Evolutionary conservation across 2,113 vertebrate genomes (phyloP), one percentile per base, ranked within the genome.

Genomic region (Neolamprologus sp.): DNA sequence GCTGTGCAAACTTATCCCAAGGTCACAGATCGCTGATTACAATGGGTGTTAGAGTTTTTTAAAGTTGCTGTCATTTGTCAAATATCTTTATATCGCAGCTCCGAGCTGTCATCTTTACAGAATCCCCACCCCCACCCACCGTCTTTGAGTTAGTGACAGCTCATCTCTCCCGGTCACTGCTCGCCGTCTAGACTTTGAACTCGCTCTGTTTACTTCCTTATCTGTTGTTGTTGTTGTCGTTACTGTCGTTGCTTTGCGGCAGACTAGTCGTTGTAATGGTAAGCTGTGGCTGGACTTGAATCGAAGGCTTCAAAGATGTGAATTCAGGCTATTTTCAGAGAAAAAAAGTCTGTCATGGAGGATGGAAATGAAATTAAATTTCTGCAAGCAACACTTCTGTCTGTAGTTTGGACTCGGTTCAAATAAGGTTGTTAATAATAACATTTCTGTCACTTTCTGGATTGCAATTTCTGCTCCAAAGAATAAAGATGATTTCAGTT

Each of bases 71-170:
- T 94, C 94, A 92, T 94, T 93, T 94, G 93, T 94, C 93, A 94
- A 42, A 94, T 93, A 82, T 93, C 85, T 86, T 93, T 91, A 90
- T 90, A 85, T 89, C 35, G 86, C 86, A 79, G 85, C 91, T 87
- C 84, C 0, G 35, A 93, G 94, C 95, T 95, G 95, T 95, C 94
- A 95, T 92, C 87, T 84, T 79, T 88, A 60, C 90, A 89, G 91
- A 88, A 19, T 3, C 12, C 78, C 12, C 53, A 6, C 55, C 21
- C 28, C 28, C 35, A 23, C 7, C 82, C n/a, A 37, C 86, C 49
- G 86, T 90, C 92, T 95, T 94, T 95, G 93, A 94, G 88, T 93
- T 91, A 91, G 89, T 95, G 95, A 95, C 94, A 94, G 95, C 95
- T 94, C 93, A 87, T 95, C 93, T 95, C 93, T 94, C 73, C 81